Base-by-base conservation (phyloP, 2,113 vertebrate genomes). In the Stercorarius parasiticus region DNA sequence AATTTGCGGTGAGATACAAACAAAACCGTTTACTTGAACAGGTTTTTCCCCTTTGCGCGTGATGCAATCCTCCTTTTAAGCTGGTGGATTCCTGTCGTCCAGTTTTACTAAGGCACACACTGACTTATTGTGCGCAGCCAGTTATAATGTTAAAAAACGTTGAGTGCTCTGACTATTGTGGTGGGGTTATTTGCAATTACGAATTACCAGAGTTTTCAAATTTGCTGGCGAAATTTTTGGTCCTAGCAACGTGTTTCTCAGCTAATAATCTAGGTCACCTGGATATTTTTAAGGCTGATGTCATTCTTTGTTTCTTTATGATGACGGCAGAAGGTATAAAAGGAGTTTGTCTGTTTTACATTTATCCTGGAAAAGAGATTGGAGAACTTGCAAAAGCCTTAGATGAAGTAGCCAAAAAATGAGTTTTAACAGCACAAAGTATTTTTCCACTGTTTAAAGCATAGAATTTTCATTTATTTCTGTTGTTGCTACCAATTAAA, bases 1-100 rank as follows among this genome's bases (percentile, higher is more conserved):
- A 79, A 62, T 94, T 85, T 72, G 25, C 93, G 80, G 56, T 20
- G 62, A 91, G 83, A 85, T 93, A 95, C 66, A 95, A 87, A 96
- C n/a, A 45, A 90, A 94, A 79, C 73, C 0, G 0, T 89, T 95
- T 29, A 50, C 70, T 93, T 1, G 4, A 93, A 58, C 70, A 80
- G 62, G 88, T 62, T 95, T 92, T 87, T 25, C 47, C 66, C 70
- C 65, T 71, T 38, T 4, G 4, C 42, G 9, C 0, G 0, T 72
- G 88, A 85, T 9, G 12, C 49, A 67, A 42, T 80, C 76, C 64
- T 79, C 56, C 65, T 83, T 73, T 73, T 59, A 76, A 49, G 15
- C 38, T 32, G 38, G 43, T 79, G 56, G 43, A 79, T 89, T 95
- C 65, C 56, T 27, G 43, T 45, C 1, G 0, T 27, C 40, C 77